A percentile compares a stretch with the other conserved stretches of the same genome.
phyloP scores from a whole-genome alignment of 2,888 invertebrate genomes.

The Spisula subtruncata region DNA sequence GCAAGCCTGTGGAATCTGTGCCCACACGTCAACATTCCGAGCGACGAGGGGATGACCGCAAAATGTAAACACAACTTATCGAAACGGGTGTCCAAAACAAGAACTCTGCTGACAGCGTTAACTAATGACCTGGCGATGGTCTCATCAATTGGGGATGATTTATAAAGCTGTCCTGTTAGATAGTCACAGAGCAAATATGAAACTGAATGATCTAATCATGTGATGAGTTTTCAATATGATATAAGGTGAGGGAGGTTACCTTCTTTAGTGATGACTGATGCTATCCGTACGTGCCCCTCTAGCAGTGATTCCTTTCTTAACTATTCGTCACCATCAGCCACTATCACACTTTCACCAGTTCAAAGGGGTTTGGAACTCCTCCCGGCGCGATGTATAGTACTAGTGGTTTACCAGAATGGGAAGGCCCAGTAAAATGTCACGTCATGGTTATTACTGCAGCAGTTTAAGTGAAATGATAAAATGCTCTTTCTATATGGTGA shows the following conservation, averaged over 20 bases:
- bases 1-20: not conserved
- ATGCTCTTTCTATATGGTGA: too few species aligned
- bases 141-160: slow-evolving; percentile 9
- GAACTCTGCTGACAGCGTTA: not conserved
- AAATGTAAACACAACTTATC: not conserved
- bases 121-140: not conserved
- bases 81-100: not conserved
- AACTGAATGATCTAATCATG: not conserved
- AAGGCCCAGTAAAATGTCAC: not conserved
- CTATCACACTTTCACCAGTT: not conserved
- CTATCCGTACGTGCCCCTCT: not conserved
- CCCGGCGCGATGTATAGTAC: not conserved
- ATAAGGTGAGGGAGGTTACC: not conserved
- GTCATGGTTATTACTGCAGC: not conserved
- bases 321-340: not conserved
- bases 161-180: not conserved
- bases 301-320: not conserved
- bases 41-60: not conserved
- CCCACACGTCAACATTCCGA: slow-evolving; percentile 12
- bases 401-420: too few species aligned
- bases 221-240: slow-evolving; percentile 1
- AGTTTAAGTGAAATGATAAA: too few species aligned
- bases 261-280: not conserved
- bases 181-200: not conserved
- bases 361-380: not conserved